These are phyloP conservation scores for Sussaba pulchella DNA, from an alignment of 2,888 invertebrate genomes.

Conservation along the genomic window DNA sequence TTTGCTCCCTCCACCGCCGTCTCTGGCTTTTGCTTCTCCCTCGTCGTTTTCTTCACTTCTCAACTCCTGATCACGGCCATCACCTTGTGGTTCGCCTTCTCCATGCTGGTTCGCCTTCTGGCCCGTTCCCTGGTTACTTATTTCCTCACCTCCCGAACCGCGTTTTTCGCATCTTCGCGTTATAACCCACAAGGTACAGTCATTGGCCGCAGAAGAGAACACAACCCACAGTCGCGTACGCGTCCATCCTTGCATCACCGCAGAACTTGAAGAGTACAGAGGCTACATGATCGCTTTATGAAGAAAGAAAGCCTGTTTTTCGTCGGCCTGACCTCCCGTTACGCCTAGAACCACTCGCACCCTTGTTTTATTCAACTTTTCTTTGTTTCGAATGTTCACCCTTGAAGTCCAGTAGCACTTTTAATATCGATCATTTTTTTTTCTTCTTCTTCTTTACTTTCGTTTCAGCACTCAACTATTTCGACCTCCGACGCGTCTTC, in stretches of 20 bases:
- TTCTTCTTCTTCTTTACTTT: background rate
- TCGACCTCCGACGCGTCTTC: no score
- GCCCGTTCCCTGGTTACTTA: constrained; percentile 28
- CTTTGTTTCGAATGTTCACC: background rate
- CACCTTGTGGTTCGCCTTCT: constrained; percentile 59
- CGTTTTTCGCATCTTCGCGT: constrained; percentile 31
- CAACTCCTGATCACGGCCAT: constrained; percentile 60
- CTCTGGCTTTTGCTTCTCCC: constrained; percentile 19
- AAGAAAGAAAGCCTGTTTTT: no score
- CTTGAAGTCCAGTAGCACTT: background rate
- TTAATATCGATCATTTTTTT: constrained; percentile 40
- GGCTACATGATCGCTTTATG: no score
- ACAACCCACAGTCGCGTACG: background rate
- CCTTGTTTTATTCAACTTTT: no score
- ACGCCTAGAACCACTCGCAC: no score
- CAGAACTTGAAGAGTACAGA: no score
- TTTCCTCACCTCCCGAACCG: constrained; percentile 39
- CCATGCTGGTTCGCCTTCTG: constrained; percentile 60
- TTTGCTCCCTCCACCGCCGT: background rate
- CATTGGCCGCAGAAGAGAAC: background rate
- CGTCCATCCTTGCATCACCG: no score
- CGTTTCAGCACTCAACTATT: no score
- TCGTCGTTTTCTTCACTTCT: constrained; percentile 41
- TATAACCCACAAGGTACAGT: background rate
- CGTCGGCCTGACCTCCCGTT: no score